Percentiles rank a stretch among this genome's conserved stretches.
phyloP scores from a whole-genome alignment of 2,797 vertebrate species.

The Trachurus trachurus region DNA sequence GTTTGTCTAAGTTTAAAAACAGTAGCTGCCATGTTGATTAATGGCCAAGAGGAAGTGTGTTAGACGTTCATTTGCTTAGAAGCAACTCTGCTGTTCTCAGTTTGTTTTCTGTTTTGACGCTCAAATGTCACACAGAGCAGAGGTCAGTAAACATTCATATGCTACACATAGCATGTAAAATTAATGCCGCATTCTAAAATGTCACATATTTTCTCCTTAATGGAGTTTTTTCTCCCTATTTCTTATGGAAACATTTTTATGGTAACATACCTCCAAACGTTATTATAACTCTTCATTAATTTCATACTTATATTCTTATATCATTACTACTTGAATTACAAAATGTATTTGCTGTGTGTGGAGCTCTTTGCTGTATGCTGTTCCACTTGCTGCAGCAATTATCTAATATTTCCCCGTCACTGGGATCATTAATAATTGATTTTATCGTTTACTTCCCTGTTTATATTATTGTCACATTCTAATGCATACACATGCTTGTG shows the following conservation, averaged over 20 bases:
- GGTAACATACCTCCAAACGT: too few species aligned
- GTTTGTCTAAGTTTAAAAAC: background rate
- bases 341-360: background rate
- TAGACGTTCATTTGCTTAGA: too few species aligned
- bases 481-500: background rate
- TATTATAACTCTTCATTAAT: too few species aligned
- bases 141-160: background rate
- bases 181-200: background rate
- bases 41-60: background rate
- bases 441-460: background rate
- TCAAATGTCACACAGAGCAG: conserved; percentile 2
- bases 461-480: conserved; percentile 20
- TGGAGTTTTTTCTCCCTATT: too few species aligned
- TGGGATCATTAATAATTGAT: conserved; percentile 9
- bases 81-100: too few species aligned
- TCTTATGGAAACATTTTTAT: background rate
- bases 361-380: background rate
- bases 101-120: background rate
- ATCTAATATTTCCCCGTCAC: conserved; percentile 10
- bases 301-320: background rate
- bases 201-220: background rate
- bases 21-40: background rate
- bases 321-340: background rate
- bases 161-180: background rate
- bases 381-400: background rate